Evolutionary conservation across 2,797 vertebrate genomes (phyloP), one percentile per base, ranked within the genome.

Genomic region (Hypotaenidia okinawae): DNA sequence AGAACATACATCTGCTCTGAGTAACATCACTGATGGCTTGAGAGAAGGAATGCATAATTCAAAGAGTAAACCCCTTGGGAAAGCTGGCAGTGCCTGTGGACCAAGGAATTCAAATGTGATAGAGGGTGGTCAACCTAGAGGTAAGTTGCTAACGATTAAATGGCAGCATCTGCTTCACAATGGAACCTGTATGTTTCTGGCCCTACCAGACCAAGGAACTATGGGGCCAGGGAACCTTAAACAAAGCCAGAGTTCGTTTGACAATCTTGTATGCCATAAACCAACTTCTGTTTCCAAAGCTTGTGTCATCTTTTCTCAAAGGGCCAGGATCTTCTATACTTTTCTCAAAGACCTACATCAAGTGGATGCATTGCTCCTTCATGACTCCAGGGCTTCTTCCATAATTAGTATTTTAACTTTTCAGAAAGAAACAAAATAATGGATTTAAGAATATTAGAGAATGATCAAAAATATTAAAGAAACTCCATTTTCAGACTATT

Each of bases 1-100:
- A 97, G 94, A 95, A 95, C 86, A 78, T 93, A 97, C 96, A 97
- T 97, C 97, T 97, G 96, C 97, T 98, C 97, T 73, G 93, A 90
- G 82, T 85, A 89, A 77, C 28, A 6, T 93, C 94, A 95, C 89
- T 95, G 95, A 96, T 93, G 84, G 82, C 78, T 83, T 83, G 35
- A 93, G 70, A 90, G 89, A 89, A 94, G 58, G 83, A 96, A 94
- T 89, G 86, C 54, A 39, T 78, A 91, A 94, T 91, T 91, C 84
- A 94, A 88, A 95, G 67, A 77, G n/a, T 17, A 62, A 89, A 73
- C 22, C 79, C 69, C 68, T 72, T 19, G 12, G 82, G 84, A 93
- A 87, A 70, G 63, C 62, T 67, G 49, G 73, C 61, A 68, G 70
- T 62, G 61, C 54, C 68, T 81, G 37, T 28, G 15, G 84, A 90